Conservation (phyloP, 1,140 invertebrate species). For the Drosophila navojoa region DNA sequence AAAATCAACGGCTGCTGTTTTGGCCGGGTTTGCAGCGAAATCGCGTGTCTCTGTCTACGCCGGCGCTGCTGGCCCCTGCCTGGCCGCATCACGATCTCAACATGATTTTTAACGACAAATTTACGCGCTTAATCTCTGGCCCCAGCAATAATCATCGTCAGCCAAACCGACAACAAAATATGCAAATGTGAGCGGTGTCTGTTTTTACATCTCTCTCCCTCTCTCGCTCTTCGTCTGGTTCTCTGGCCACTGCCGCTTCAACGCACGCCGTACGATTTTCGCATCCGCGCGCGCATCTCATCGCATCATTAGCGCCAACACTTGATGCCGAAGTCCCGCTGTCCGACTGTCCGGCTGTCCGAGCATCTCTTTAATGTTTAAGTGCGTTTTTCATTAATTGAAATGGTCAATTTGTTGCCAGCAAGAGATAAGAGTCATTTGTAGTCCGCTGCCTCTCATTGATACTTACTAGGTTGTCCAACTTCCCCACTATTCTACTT, state of each 20-base stretch:
- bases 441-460: slow-evolving; percentile 32
- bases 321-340: slow-evolving; percentile 41
- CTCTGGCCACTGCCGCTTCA: background rate
- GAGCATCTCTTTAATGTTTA: slow-evolving; percentile 63
- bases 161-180: slow-evolving; percentile 67
- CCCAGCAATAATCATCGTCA: slow-evolving; percentile 47
- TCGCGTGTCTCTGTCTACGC: slow-evolving; percentile 35
- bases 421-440: slow-evolving; percentile 56
- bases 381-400: slow-evolving; percentile 81
- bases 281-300: slow-evolving; percentile 45
- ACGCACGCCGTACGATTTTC: slow-evolving; percentile 37
- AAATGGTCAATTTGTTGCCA: slow-evolving; percentile 78
- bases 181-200: slow-evolving; percentile 66
- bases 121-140: slow-evolving; percentile 76
- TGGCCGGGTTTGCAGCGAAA: slow-evolving; percentile 33
- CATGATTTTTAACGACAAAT: slow-evolving; percentile 82
- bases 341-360: slow-evolving; percentile 4
- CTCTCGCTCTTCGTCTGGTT: background rate
- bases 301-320: slow-evolving; percentile 74
- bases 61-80: background rate
- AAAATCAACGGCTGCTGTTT: slow-evolving; percentile 64
- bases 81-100: slow-evolving; percentile 48
- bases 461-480: slow-evolving; percentile 17
- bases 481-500: slow-evolving; percentile 4
- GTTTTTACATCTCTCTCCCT: slow-evolving; percentile 17